Evolutionary conservation across 1,140 invertebrate genomes (phyloP), one percentile per base, ranked within the genome.

Genomic region (Lerema accius): DNA sequence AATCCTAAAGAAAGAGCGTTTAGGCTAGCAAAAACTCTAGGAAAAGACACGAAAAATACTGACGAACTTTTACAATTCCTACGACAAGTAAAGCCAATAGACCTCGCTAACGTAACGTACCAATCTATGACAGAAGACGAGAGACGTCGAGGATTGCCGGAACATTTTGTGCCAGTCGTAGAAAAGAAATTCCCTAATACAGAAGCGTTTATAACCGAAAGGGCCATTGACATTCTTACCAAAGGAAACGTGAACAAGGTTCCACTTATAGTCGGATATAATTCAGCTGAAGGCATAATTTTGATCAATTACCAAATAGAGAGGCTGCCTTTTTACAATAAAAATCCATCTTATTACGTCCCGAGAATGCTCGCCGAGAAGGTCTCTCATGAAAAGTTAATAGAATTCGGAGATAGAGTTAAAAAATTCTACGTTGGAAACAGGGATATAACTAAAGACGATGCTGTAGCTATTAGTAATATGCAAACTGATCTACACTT

Each of bases 221-320:
- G 75, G 50, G 77, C 85, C 11, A 51, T 78, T 14, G 68, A 85
- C 50, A 68, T 84, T 37, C 71, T 88, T 37, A 43, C 63, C 28
- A 73, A 70, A 16, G 80, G 90, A 50, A 76, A 81, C 11, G 92
- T 90, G 43, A 68, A 92, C 19, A 89, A 92, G 55, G 82, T 95
- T 15, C 94, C 94, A 0, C 81, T 92, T 15, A 88, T 94, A 0
- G 65, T 93, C 14, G 94, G 94, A 1, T 91, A 92, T 19, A 92
- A 89, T 67, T 80, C 65, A 23, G 72, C 86, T 11, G 94, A 95
- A 86, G 92, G 92, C 11, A 75, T 92, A 9, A 65, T 91, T 0
- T 69, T 91, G n/a, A 50, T 76, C 5, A 40, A 64, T 11, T 66
- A 67, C 39, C 63, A 76, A 53, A 51, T 70, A 6, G 56, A 62